Base-by-base conservation (phyloP, 2,888 invertebrate genomes). In the Diabrotica balteata region DNA sequence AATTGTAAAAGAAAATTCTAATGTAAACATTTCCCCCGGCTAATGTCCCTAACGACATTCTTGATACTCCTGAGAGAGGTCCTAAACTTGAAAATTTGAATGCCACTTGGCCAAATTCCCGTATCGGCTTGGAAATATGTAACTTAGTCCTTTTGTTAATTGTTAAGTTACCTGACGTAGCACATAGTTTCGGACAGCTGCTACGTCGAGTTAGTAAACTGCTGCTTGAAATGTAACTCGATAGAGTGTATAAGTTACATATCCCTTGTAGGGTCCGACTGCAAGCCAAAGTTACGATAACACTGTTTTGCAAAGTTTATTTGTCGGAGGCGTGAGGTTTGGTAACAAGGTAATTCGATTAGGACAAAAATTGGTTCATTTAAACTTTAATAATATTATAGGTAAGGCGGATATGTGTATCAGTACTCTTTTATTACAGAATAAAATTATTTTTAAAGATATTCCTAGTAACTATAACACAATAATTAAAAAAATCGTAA, bases 141-240 rank as follows among this genome's bases (percentile, higher is more conserved):
- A 59, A 58, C 62, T 52, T 49, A 62, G 58, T 45, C 52, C 52
- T 58, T 51, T 50, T 51, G 59, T 64, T 52, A 64, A 64, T 66
- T 59, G 65, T 58, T 32, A 68, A 66, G 65, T 66, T 63, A 50
- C 63, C 62, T 59, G 61, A 53, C 58, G 62, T 58, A 53, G 45
- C 62, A 52, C 62, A 69, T 59, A 66, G 66, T 63, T 69, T 65
- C 51, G 59, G 63, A 66, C 66, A 69, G 69, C 69, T 69, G 69
- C 63, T 66, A 51, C 53, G 44, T 11, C 43, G 8, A 69, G 63
- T 69, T 66, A 63, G 66, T 45, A 43, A 69, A 59, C 51, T 51
- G 55, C 10, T 59, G 49, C 49, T 62, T 54, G 66, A 63, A 63
- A 59, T 66, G 63, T 59, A 63, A 66, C 53, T 44, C 55, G 67